Percentiles rank a stretch among this genome's conserved stretches.
These are phyloP conservation scores for Fregata magnificens DNA, from an alignment of 2,113 vertebrate species.

Conservation along the genomic window DNA sequence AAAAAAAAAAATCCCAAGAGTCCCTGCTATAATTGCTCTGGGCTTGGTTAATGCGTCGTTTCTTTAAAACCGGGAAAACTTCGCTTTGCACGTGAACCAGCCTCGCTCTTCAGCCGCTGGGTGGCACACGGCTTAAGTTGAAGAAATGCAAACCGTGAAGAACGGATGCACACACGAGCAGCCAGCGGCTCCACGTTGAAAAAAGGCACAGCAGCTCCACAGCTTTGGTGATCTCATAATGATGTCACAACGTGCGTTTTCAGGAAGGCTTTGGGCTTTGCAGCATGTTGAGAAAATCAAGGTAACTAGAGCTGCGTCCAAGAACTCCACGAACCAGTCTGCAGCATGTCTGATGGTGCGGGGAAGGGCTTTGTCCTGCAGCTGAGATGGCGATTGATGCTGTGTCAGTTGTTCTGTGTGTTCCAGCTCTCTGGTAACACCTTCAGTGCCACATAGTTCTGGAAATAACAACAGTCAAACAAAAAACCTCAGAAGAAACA, in stretches of 20 bases:
- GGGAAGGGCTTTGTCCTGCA: neutral
- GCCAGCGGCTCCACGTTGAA: no score
- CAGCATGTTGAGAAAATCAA: neutral
- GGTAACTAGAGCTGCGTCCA: neutral
- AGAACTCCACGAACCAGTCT: neutral
- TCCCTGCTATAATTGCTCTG: neutral
- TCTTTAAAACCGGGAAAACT: neutral
- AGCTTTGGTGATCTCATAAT: neutral
- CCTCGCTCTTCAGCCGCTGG: neutral
- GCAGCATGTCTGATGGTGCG: neutral
- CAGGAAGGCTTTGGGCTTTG: neutral
- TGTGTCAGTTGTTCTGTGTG: neutral
- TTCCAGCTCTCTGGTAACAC: neutral
- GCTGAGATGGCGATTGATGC: neutral
- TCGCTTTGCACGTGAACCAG: neutral
- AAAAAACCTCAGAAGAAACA: neutral
- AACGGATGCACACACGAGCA: no score
- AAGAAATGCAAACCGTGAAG: neutral
- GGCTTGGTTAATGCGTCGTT: neutral
- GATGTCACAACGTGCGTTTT: neutral
- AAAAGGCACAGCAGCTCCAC: no score
- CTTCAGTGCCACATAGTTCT: neutral
- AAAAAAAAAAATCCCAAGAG: rapidly evolving
- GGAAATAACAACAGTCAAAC: neutral
- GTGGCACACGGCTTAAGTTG: neutral